phyloP scores from a whole-genome alignment of 2,888 invertebrate species.

The Drepanosiphum platanoidis region DNA sequence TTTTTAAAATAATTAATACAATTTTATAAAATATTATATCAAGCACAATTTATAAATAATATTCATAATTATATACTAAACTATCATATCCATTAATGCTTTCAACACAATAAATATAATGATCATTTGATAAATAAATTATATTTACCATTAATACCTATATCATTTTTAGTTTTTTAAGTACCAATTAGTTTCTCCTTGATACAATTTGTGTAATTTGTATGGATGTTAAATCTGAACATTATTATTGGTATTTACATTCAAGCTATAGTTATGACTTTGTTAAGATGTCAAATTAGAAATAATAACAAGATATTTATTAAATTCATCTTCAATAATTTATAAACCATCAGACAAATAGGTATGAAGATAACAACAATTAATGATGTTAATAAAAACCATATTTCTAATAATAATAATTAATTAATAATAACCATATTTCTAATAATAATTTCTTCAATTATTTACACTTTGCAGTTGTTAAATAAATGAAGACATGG shows the following conservation, averaged over 20 bases:
- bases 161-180: constrained; percentile 18
- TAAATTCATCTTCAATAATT: constrained; percentile 6
- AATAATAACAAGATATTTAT: constrained; percentile 24
- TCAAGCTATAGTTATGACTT: constrained; percentile 5
- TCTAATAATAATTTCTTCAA: background rate
- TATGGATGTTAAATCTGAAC: constrained; percentile 9
- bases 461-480: background rate
- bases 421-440: background rate
- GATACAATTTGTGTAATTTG: constrained; percentile 14
- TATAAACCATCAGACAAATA: background rate
- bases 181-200: constrained; percentile 14
- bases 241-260: background rate
- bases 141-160: background rate
- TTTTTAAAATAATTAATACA: too few relatives aligned
- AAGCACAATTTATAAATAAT: background rate
- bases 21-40: background rate
- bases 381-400: constrained; percentile 5
- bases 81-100: background rate
- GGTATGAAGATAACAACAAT: constrained; percentile 1
- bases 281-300: constrained; percentile 22
- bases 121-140: background rate
- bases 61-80: background rate
- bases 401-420: too few relatives aligned
- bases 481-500: background rate
- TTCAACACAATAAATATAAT: background rate